These are phyloP conservation scores for Harpagifer antarcticus DNA, from an alignment of 2,797 vertebrate species.

Conservation along the genomic window DNA sequence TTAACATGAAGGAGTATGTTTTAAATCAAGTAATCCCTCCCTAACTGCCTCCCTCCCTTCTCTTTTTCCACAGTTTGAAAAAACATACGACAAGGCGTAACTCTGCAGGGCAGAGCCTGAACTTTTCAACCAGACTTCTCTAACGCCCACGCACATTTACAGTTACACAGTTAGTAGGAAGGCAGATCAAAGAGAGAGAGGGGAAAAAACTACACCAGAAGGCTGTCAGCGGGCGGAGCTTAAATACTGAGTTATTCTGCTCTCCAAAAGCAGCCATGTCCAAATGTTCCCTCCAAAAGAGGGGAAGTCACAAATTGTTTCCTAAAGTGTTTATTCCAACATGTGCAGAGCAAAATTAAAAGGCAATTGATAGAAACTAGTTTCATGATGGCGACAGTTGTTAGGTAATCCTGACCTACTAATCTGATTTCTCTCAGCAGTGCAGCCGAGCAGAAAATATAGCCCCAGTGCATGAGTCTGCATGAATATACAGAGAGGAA, in stretches of 20 bases:
- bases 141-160: conserved; percentile 55
- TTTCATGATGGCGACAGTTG: conserved; percentile 44
- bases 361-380: conserved; percentile 12
- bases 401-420: conserved; percentile 82
- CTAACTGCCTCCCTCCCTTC: background rate
- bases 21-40: conserved; percentile 10
- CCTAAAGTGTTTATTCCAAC: conserved; percentile 7
- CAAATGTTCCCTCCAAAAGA: conserved; percentile 9
- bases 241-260: conserved; percentile 2
- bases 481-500: conserved; percentile 21
- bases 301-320: background rate
- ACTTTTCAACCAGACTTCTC: conserved; percentile 67
- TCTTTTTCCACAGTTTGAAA: conserved; percentile 1
- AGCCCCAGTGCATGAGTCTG: conserved; percentile 22
- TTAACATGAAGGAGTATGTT: background rate
- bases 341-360: conserved; percentile 28
- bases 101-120: conserved; percentile 34
- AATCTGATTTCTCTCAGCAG: conserved; percentile 70
- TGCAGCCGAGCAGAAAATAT: conserved; percentile 60
- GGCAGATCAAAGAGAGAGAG: conserved; percentile 7
- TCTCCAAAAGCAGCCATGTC: conserved; percentile 1
- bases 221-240: conserved; percentile 31
- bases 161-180: conserved; percentile 44
- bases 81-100: conserved; percentile 26
- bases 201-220: background rate